A percentile compares a stretch with the other conserved stretches of the same genome.
Conservation (phyloP, 2,888 invertebrate species). For the Colostygia pectinataria region DNA sequence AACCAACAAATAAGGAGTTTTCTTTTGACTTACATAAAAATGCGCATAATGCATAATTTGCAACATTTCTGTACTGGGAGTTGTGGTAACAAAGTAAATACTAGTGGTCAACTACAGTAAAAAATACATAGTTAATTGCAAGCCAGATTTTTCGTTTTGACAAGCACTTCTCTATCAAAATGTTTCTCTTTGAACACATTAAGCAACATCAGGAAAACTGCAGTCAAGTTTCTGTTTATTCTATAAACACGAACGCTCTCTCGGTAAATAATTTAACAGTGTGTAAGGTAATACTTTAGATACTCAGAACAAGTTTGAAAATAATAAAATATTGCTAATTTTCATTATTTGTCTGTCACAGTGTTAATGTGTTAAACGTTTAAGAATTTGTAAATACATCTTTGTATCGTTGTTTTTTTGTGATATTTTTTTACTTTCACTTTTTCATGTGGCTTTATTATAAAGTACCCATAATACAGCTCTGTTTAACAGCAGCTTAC, state of each 20-base stretch:
- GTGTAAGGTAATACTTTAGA: slow-evolving; percentile 49
- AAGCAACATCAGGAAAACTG: slow-evolving; percentile 31
- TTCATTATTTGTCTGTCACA: slow-evolving; percentile 62
- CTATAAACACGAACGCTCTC: slow-evolving; percentile 48
- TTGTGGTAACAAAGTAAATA: too few species aligned
- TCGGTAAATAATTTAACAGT: slow-evolving; percentile 50
- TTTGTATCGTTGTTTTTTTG: not conserved
- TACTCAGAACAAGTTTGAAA: slow-evolving; percentile 46
- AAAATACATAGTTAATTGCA: too few species aligned
- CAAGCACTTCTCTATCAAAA: slow-evolving; percentile 21
- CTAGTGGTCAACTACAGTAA: too few species aligned
- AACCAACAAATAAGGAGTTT: slow-evolving; percentile 21
- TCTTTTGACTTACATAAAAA: too few species aligned
- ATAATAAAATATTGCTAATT: slow-evolving; percentile 61
- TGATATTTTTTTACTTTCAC: too few species aligned
- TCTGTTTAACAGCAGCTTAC: too few species aligned
- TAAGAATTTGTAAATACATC: not conserved
- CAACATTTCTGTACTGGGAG: too few species aligned
- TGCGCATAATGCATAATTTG: slow-evolving; percentile 14
- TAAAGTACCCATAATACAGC: too few species aligned
- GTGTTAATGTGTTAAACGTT: slow-evolving; percentile 35
- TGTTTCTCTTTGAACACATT: slow-evolving; percentile 22
- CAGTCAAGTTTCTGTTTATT: slow-evolving; percentile 38
- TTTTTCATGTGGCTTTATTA: too few species aligned
- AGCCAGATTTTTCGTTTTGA: not conserved